Base-by-base conservation (phyloP, 2,113 vertebrate genomes). In the Hydropotes inermis region DNA sequence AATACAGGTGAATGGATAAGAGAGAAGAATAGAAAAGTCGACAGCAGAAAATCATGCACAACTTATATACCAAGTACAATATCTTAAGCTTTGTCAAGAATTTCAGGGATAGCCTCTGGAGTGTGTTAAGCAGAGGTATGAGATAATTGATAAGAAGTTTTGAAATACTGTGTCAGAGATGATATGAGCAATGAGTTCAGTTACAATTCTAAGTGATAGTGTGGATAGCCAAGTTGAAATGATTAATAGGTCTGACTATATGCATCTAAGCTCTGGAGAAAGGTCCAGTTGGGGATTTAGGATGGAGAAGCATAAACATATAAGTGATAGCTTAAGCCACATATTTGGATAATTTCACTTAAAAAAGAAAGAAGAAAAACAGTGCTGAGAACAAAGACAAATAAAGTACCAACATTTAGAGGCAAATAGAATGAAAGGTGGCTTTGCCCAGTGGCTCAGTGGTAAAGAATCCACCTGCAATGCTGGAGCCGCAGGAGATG, bases 81-180 rank as follows among this genome's bases (percentile, higher is more conserved):
- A 2, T 45, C 23, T 55, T 67, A 17, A 87, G 14, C 21, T 78
- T 58, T 50, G 61, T 94, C 36, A 47, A 36, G 17, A 78, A 84
- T 91, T 17, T 88, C 50, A 13, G 50, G 30, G 7, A 45, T 47
- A 84, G 33, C 7, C 39, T 79, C 11, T 61, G 36, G 60, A 57
- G 25, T 3, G 16, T 67, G 36, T 83, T 88, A 91, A 95, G 43
- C 54, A 89, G 52, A 61, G 1, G 2, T 25, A 23, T 55, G 8
- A 39, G 23, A 33, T 30, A 36, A 84, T 33, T 50, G 70, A 79
- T 92, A 52, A 86, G 74, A 82, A 61, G 30, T 86, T 95, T 61
- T 14, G 6, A 90, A 93, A 61, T 21, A 70, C 33, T 76, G 33
- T 55, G 27, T 57, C 64, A 96, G 33, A 57, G 21, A 76, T 30